Evolutionary conservation across 2,113 vertebrate genomes (phyloP).

Genomic region (Cyanoliseus patagonus): DNA sequence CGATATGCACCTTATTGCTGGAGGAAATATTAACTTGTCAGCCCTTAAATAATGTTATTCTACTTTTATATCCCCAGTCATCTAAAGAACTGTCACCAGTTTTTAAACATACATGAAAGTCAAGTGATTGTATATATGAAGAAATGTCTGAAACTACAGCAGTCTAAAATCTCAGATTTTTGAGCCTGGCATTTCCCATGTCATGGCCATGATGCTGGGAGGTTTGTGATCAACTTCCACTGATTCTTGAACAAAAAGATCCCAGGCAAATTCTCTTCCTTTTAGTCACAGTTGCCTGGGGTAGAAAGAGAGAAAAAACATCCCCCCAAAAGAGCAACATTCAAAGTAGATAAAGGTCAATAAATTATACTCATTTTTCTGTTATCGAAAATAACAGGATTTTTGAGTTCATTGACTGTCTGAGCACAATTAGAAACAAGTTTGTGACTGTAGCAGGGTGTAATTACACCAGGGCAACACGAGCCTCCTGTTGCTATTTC

Average conservation of each 20-base stretch:
- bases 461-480: constrained; percentile 21
- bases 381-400: neutral
- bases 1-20: neutral
- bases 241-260: neutral
- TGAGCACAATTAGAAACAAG: neutral
- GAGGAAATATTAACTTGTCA: neutral
- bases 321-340: neutral
- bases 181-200: neutral
- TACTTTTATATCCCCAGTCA: neutral
- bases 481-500: constrained; percentile 2
- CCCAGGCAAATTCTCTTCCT: neutral
- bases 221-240: neutral
- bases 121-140: neutral
- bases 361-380: neutral
- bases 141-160: neutral
- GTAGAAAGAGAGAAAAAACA: neutral
- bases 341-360: neutral
- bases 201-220: neutral
- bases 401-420: neutral
- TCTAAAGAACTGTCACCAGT: neutral
- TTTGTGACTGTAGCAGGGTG: neutral
- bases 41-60: neutral
- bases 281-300: neutral
- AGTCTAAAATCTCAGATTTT: neutral
- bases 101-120: neutral